Evolutionary conservation across 2,797 vertebrate species (phyloP).

Genomic region (Masticophis lateralis): DNA sequence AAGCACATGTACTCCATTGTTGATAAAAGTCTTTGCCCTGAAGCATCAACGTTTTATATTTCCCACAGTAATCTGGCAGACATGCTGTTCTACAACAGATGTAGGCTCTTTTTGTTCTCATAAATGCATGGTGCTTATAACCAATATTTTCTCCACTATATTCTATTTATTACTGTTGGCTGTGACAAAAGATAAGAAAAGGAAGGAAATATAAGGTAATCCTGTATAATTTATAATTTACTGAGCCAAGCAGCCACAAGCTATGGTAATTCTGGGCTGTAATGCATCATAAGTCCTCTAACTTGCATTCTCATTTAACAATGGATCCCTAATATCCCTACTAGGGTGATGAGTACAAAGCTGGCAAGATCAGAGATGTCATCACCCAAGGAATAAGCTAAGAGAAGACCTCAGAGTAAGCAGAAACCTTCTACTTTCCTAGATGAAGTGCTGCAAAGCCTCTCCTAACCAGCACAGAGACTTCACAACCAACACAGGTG

Average conservation of each 20-base stretch:
- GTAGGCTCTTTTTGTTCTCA: constrained; percentile 8
- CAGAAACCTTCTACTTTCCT: not conserved
- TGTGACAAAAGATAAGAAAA: not conserved
- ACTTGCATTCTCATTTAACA: not conserved
- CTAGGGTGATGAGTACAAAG: not conserved
- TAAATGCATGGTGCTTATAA: not conserved
- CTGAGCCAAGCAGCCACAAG: not conserved
- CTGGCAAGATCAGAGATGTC: not conserved
- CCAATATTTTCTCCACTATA: not conserved
- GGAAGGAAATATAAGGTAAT: not conserved
- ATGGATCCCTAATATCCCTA: not conserved
- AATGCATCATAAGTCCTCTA: not conserved
- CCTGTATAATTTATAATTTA: not conserved
- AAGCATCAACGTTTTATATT: not conserved
- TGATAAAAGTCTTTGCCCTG: constrained; percentile 18
- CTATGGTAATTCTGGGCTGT: not conserved
- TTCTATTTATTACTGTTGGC: not conserved
- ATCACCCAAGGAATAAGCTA: not conserved
- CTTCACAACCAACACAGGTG: not conserved
- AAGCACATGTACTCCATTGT: not conserved
- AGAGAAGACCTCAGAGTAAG: not conserved
- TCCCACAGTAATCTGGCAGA: constrained; percentile 19
- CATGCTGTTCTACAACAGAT: not conserved
- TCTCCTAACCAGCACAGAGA: not conserved
- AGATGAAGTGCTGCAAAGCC: not conserved